Conservation (phyloP, 2,797 vertebrate genomes). For the Nyctalus aviator region DNA sequence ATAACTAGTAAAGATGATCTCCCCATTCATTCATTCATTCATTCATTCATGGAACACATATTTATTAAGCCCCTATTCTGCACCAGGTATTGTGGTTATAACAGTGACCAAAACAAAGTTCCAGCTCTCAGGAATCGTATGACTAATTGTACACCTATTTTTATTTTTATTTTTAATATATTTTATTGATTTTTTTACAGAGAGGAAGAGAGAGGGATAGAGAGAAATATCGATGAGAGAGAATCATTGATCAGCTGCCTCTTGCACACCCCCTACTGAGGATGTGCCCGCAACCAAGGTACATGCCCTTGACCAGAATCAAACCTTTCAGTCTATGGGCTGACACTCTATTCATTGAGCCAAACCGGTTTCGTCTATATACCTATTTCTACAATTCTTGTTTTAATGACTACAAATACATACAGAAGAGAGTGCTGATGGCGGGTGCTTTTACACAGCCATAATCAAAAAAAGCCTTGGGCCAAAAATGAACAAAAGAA, state of each 20-base stretch:
- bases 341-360: too few species aligned
- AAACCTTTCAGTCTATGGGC: too few species aligned
- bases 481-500: not conserved
- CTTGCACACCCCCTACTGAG: too few species aligned
- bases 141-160: not conserved
- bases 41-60: not conserved
- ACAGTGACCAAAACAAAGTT: slow-evolving; percentile 17
- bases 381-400: not conserved
- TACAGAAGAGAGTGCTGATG: not conserved
- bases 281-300: too few species aligned
- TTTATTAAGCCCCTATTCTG: not conserved
- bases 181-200: too few species aligned
- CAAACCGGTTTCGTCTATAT: too few species aligned
- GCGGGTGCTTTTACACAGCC: not conserved
- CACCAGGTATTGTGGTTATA: not conserved
- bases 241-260: too few species aligned
- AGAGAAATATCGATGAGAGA: too few species aligned
- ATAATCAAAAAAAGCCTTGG: not conserved
- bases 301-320: too few species aligned
- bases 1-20: not conserved
- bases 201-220: too few species aligned
- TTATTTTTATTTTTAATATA: not conserved
- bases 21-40: not conserved
- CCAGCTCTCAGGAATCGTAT: not conserved
- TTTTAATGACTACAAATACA: not conserved